Base-by-base conservation (phyloP, 2,113 vertebrate species). In the Ptilorrhoa leucosticta region DNA sequence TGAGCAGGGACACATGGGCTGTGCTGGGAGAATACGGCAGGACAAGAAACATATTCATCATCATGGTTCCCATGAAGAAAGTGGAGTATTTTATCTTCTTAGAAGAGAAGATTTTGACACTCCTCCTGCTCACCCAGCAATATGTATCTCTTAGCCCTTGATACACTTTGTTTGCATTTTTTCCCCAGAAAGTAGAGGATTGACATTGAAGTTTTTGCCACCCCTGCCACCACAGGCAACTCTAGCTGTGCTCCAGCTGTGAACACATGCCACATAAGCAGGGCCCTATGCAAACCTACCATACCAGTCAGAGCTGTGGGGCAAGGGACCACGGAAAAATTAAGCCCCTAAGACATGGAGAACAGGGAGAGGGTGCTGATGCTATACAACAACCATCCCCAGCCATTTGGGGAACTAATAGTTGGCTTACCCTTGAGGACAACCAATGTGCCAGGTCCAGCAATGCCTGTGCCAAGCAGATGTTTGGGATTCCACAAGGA, bases 401-500 rank as follows among this genome's bases (percentile, higher is more conserved):
- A 81, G 68, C 56, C 86, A 31, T 66, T 47, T 73, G 47, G 30
- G 56, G 39, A 92, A 13, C 16, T 78, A 68, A 75, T 31, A 71
- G 22, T 8, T 76, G 58, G 35, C 79, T 95, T 85, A 33, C 17
- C 6, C 45, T 80, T 28, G 30, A 72, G 48, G 27, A 61, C 50
- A 85, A 37, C 35, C 7, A 1, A 1, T 37, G 21, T 83, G 53
- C 61, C 4, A 3, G 45, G 39, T 73, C 78, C 87, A 87, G 56
- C 8, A 5, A 28, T 44, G 27, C 24, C 58, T 77, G 45, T 60
- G 51, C 48, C 3, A 7, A 6, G 48, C 1, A 7, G 68, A 94
- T 91, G 39, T 86, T 90, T 94, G 70, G 45, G 66, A 95, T 96
- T 93, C 94, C 89, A 89, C 47, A 42, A 57, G 54, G 70, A 72